Conservation (phyloP, 2,113 vertebrate genomes). For the Archilochus colubris region DNA sequence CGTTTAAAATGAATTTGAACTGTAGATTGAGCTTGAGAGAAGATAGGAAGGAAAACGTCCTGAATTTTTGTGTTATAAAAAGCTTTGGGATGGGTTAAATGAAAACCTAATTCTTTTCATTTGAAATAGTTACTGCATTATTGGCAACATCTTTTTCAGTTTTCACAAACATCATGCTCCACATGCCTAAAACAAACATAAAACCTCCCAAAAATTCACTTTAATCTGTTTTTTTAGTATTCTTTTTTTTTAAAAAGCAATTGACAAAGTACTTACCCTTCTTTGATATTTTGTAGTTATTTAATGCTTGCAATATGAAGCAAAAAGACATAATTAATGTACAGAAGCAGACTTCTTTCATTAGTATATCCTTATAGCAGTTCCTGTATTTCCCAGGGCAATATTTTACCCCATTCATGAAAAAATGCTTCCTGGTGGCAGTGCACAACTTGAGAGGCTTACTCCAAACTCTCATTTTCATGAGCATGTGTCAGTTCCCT, state of each 20-base stretch:
- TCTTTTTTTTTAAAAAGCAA: neutral
- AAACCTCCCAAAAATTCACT: neutral
- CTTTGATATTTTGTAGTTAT: neutral
- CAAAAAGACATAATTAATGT: neutral
- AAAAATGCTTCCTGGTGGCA: constrained; percentile 13
- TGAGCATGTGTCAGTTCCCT: neutral
- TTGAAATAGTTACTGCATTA: neutral
- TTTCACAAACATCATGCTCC: neutral
- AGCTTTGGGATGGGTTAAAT: neutral
- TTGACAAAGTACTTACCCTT: neutral
- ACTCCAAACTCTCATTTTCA: neutral
- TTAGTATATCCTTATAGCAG: neutral
- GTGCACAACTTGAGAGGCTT: neutral
- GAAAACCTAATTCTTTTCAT: neutral
- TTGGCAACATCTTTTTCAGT: neutral
- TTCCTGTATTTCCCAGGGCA: constrained; percentile 13
- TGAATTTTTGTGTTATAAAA: neutral
- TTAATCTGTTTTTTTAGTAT: neutral
- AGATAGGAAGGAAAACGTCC: neutral
- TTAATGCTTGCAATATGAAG: neutral
- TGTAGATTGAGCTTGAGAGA: neutral
- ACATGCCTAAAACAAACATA: neutral
- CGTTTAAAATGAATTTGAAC: neutral
- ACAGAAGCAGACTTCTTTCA: constrained; percentile 4
- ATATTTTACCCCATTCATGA: neutral